Base-by-base conservation (phyloP, 1,140 invertebrate genomes). In the Ladona fulva region DNA sequence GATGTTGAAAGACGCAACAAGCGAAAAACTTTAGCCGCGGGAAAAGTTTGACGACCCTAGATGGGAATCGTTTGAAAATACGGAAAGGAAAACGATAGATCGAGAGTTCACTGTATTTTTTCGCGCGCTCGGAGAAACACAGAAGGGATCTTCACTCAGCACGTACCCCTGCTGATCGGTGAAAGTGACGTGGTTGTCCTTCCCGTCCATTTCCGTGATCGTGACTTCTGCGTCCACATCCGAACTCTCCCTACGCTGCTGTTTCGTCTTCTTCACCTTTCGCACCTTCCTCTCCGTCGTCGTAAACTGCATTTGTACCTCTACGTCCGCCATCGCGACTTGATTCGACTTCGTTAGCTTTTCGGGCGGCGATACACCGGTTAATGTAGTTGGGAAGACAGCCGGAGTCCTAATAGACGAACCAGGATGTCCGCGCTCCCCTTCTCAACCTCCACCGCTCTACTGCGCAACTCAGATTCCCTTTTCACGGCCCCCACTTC, bases 221-320 rank as follows among this genome's bases (percentile, higher is more conserved):
- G 91, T 92, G 84, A 93, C 90, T 81, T 90, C 91, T 79, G 86
- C 87, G 80, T 86, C 83, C 84, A 91, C 90, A 83, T 90, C 88
- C 81, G 89, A 91, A 76, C 82, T 83, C 84, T 94, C 92, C 85
- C 92, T 89, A 83, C 92, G 90, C 84, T 92, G 93, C 79, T 90
- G 92, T n/a, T 80, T 82, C 19, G 82, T 80, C 87, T 95, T 95
- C 89, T 94, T 95, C 87, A 94, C 92, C 90, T 95, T 95, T 86
- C 92, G 92, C 84, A 93, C 92, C 87, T 94, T 94, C 85, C 92
- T 90, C 88, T 94, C 92, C 81, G 92, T 92, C 82, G 92, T 91
- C 83, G 91, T 91, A 85, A 90, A 93, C 87, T 93, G 92, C 88
- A 93, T 92, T 88, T 91, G 90, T 79, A 92, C 90, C 86, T 95